These are phyloP conservation scores for Resseliella maxima DNA, from an alignment of 2,888 invertebrate species.

Conservation along the genomic window DNA sequence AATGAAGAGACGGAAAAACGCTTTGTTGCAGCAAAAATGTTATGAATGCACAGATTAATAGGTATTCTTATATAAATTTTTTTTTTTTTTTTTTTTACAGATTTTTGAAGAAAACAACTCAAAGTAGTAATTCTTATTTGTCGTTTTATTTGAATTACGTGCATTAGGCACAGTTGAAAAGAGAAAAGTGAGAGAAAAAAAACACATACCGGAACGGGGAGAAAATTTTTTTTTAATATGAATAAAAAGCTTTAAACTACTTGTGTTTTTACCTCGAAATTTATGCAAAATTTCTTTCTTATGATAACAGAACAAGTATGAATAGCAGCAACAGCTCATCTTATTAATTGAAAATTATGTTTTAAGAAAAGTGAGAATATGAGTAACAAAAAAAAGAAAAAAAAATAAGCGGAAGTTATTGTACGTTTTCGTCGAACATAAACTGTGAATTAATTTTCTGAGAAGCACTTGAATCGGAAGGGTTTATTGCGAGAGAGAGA, in stretches of 20 bases:
- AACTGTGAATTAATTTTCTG: not conserved
- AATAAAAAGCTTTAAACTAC: not conserved
- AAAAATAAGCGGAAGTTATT: not conserved
- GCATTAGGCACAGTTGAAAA: not conserved
- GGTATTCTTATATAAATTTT: not conserved
- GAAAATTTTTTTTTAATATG: too few relatives aligned
- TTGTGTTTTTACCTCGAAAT: not conserved
- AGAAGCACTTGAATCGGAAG: not conserved
- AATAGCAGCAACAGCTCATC: not conserved
- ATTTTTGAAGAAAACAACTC: not conserved
- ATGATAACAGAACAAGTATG: not conserved
- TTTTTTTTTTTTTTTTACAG: not conserved
- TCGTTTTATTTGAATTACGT: constrained; percentile 28
- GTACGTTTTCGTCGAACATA: not conserved
- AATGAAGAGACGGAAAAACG: not conserved
- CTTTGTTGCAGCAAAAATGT: not conserved
- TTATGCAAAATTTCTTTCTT: not conserved
- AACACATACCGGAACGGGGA: not conserved
- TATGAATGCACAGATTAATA: not conserved
- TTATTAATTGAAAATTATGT: not conserved
- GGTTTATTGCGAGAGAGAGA: not conserved
- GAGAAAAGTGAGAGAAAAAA: not conserved
- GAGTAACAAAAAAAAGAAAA: not conserved
- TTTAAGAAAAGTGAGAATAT: not conserved
- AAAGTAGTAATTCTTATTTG: constrained; percentile 21